Evolutionary conservation across 2,113 vertebrate species (phyloP).

Genomic region (Zapornia atra): DNA sequence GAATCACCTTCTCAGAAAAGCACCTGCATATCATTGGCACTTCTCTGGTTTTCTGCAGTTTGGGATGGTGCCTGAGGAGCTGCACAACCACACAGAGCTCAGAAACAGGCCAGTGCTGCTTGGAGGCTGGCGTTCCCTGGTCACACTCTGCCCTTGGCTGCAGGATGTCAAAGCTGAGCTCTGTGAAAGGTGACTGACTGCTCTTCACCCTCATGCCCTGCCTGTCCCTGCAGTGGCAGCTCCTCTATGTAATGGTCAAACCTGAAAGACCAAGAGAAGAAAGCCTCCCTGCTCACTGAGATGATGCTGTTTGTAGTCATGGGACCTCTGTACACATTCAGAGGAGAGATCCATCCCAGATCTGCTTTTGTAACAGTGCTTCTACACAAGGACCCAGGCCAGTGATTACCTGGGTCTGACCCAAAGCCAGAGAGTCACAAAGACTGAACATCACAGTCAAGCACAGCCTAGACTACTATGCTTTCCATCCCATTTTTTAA

Average conservation of each 20-base stretch:
- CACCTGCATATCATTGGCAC: background rate
- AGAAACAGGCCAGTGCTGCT: background rate
- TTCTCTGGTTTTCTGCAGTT: background rate
- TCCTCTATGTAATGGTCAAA: background rate
- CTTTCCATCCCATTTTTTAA: conserved; percentile 11
- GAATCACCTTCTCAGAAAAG: background rate
- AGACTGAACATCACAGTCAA: background rate
- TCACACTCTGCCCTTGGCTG: background rate
- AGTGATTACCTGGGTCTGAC: background rate
- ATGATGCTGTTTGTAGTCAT: background rate
- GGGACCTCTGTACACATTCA: accelerated
- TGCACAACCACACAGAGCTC: background rate
- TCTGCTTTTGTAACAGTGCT: background rate
- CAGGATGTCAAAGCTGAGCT: background rate
- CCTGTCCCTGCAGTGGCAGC: background rate
- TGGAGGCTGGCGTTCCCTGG: background rate
- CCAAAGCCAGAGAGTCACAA: background rate
- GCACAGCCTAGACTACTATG: background rate
- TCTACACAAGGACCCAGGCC: background rate
- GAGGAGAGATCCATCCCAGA: background rate
- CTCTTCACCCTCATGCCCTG: background rate
- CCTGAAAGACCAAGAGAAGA: background rate
- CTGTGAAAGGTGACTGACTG: background rate
- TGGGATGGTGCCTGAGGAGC: background rate
- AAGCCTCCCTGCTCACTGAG: background rate